Evolutionary conservation across 2,888 invertebrate genomes (phyloP).

Genomic region (Girardia tigrina): DNA sequence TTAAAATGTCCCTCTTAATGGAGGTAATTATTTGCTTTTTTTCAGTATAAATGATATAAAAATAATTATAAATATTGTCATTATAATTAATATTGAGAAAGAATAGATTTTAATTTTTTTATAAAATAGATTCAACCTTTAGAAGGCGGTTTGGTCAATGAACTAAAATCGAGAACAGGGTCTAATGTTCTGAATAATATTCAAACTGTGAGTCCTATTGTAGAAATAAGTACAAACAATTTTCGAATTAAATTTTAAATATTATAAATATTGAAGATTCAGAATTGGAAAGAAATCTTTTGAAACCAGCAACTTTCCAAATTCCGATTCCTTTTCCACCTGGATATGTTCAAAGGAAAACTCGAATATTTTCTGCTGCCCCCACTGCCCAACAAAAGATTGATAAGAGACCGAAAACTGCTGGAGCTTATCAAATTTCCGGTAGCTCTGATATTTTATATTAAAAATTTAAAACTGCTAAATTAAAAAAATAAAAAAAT

Average conservation of each 20-base stretch:
- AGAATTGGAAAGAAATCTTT: constrained; percentile 2
- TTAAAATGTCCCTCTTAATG: background rate
- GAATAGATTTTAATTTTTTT: no score
- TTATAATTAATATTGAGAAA: no score
- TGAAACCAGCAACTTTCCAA: background rate
- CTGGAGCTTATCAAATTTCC: background rate
- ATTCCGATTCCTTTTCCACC: constrained; percentile 10
- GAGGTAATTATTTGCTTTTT: no score
- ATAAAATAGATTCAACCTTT: background rate
- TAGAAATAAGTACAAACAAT: background rate
- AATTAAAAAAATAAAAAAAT: no score
- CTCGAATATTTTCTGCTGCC: background rate
- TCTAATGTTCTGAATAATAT: background rate
- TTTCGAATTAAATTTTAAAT: background rate
- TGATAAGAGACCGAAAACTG: background rate
- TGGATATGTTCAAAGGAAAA: background rate
- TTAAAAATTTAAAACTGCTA: no score
- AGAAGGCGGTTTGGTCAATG: background rate
- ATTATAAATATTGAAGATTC: background rate
- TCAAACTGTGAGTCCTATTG: background rate
- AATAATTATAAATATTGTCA: no score
- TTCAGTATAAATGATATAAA: no score
- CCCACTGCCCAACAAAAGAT: background rate
- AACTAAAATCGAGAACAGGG: background rate
- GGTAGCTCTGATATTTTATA: no score